Percentiles rank a stretch among this genome's conserved stretches.
phyloP scores from a whole-genome alignment of 2,113 vertebrate species.

The Setophaga coronata region DNA sequence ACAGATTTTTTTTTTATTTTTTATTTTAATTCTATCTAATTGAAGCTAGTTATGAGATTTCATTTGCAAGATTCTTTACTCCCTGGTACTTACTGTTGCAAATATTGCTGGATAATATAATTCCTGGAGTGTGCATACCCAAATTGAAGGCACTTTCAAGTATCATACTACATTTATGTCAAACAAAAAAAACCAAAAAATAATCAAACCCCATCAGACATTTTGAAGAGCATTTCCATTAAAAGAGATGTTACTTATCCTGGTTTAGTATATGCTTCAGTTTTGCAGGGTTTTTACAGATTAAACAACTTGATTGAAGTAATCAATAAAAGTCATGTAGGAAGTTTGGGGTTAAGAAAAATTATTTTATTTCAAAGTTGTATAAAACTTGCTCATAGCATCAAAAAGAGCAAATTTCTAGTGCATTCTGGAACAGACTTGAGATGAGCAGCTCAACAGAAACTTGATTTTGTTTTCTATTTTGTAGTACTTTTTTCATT shows the following conservation, averaged over 20 bases:
- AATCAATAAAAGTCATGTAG: neutral
- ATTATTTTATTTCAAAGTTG: neutral
- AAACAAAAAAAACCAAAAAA: neutral
- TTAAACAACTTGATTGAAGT: neutral
- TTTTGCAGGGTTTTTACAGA: neutral
- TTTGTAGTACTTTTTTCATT: neutral
- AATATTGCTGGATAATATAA: neutral
- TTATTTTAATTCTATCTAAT: neutral
- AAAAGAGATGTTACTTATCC: neutral
- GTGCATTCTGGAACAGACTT: neutral
- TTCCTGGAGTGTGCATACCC: neutral
- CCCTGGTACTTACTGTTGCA: neutral
- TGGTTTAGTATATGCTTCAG: neutral
- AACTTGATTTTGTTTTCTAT: neutral
- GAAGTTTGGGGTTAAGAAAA: neutral
- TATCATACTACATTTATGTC: neutral
- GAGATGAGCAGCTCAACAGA: neutral
- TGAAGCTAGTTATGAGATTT: neutral
- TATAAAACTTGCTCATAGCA: neutral
- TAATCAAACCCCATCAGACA: accelerated
- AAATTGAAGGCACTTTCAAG: neutral
- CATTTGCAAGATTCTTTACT: neutral
- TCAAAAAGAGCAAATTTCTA: neutral
- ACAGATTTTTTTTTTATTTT: neutral
- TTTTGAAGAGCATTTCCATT: neutral